Evolutionary conservation across 2,888 invertebrate species (phyloP).

Genomic region (Stramonita haemastoma): DNA sequence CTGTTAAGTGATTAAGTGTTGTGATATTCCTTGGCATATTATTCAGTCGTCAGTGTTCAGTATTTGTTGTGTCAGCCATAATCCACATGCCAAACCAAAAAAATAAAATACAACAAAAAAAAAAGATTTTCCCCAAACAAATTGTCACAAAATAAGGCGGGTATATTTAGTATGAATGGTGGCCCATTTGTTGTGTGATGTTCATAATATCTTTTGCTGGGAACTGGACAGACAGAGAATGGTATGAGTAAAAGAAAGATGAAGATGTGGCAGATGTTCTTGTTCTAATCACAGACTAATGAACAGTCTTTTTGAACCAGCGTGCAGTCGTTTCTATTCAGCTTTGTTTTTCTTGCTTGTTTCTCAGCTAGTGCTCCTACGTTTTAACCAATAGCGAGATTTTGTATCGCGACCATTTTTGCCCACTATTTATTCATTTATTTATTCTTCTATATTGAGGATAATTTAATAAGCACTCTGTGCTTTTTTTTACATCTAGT

Average conservation of each 20-base stretch:
- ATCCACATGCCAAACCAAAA: neutral
- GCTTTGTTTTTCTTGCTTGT: no score
- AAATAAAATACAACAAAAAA: neutral
- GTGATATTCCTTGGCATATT: neutral
- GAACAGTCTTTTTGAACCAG: no score
- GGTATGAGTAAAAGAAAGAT: neutral
- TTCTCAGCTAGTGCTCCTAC: no score
- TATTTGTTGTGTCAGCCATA: neutral
- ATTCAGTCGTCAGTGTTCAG: neutral
- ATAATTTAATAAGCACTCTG: no score
- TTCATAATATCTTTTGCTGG: neutral
- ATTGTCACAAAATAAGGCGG: neutral
- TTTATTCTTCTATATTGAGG: no score
- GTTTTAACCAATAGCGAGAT: no score
- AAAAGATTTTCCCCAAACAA: neutral
- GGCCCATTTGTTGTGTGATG: neutral
- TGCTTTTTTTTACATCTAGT: no score
- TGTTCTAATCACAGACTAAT: neutral
- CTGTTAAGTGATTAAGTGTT: neutral
- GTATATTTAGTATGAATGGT: neutral
- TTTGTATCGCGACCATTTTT: no score
- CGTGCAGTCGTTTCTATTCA: no score
- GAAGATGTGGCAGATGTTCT: neutral
- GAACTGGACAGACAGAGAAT: no score
- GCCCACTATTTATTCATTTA: no score